These are phyloP conservation scores for Cardiocondyla obscurior DNA, from an alignment of 1,140 invertebrate species.

Conservation along the genomic window DNA sequence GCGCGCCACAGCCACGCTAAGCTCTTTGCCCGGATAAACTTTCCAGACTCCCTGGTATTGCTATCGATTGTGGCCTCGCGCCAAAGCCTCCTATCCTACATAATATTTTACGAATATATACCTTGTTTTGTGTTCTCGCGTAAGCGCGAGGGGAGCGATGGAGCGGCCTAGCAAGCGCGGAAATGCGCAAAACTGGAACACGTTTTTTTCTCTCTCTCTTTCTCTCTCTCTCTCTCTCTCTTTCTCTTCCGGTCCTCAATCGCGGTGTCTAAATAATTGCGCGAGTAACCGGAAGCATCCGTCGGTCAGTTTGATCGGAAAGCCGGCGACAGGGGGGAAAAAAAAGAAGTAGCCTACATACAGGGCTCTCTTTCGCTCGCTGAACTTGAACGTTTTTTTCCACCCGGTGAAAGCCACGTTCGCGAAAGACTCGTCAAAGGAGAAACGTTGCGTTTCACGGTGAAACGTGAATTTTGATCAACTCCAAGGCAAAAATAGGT, in stretches of 20 bases:
- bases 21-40: slow-evolving; percentile 69
- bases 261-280: slow-evolving; percentile 25
- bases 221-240: no score
- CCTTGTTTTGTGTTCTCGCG: slow-evolving; percentile 53
- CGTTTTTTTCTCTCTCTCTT: slow-evolving; percentile 14
- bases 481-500: slow-evolving; percentile 26
- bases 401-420: neutral
- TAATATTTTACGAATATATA: slow-evolving; percentile 71
- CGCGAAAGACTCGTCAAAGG: slow-evolving; percentile 26
- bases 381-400: slow-evolving; percentile 42
- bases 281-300: slow-evolving; percentile 18
- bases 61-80: slow-evolving; percentile 68
- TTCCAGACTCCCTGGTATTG: slow-evolving; percentile 69
- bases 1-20: slow-evolving; percentile 49
- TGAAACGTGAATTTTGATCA: slow-evolving; percentile 43
- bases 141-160: neutral
- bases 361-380: neutral
- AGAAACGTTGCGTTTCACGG: slow-evolving; percentile 1
- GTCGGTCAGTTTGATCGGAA: slow-evolving; percentile 5
- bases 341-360: neutral
- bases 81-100: slow-evolving; percentile 69
- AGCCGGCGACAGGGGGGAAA: neutral
- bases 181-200: slow-evolving; percentile 5
- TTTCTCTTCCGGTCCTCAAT: neutral
- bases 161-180: neutral